phyloP scores from a whole-genome alignment of 37 sponge, comb jelly and placozoan species.

The Mnemiopsis leidyi region DNA sequence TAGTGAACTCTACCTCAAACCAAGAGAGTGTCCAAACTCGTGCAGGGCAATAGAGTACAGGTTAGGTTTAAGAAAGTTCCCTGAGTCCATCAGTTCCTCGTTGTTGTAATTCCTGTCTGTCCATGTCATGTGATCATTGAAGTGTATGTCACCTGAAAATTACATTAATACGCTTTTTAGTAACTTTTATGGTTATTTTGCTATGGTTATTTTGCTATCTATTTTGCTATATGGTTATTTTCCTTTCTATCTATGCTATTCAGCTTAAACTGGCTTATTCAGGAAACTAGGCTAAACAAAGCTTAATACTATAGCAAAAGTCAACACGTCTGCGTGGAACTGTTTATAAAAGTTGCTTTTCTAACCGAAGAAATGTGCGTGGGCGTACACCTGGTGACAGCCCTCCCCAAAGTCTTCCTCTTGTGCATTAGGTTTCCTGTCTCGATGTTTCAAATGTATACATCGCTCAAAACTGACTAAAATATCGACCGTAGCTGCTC shows the following conservation, averaged over 20 bases:
- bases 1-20: background rate
- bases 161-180: too few species aligned
- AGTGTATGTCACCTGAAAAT: background rate
- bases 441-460: background rate
- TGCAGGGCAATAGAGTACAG: constrained; percentile 36
- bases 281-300: too few species aligned
- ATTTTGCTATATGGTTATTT: too few species aligned
- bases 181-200: too few species aligned
- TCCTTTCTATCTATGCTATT: too few species aligned
- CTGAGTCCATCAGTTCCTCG: background rate
- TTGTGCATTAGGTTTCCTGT: background rate
- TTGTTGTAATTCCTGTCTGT: background rate
- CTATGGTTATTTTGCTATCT: too few species aligned
- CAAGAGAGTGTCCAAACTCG: background rate
- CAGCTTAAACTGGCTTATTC: too few species aligned
- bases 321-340: too few species aligned
- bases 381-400: background rate
- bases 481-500: background rate
- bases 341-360: too few species aligned
- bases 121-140: constrained; percentile 8
- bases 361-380: background rate
- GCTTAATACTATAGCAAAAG: too few species aligned
- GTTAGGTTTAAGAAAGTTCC: constrained; percentile 1
- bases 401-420: background rate
- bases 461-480: background rate